These are phyloP conservation scores for Pungitius pungitius DNA, from an alignment of 2,113 vertebrate genomes.

Conservation along the genomic window DNA sequence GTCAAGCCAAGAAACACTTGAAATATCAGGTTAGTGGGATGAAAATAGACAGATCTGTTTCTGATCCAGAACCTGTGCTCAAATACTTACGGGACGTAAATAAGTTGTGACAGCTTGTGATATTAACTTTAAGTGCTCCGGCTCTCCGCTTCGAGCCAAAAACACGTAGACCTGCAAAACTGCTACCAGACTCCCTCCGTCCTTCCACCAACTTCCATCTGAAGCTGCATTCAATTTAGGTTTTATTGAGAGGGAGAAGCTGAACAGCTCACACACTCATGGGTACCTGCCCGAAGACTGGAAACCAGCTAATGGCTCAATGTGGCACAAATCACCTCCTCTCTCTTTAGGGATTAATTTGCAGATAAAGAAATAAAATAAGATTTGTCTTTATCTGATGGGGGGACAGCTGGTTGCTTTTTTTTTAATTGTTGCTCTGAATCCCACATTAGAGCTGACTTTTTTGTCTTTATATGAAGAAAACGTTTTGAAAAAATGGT, in stretches of 20 bases:
- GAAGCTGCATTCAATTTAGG: not conserved
- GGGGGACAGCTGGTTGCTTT: too few species aligned
- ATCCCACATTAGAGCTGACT: too few species aligned
- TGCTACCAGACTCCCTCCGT: not conserved
- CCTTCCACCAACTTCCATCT: not conserved
- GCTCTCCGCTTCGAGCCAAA: not conserved
- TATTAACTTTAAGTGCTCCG: constrained; percentile 27
- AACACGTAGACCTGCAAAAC: not conserved
- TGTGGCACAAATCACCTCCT: not conserved
- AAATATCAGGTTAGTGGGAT: constrained; percentile 21
- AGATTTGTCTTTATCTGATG: not conserved
- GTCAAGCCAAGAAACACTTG: constrained; percentile 15
- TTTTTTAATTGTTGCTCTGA: too few species aligned
- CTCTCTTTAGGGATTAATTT: not conserved
- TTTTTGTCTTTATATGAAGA: too few species aligned
- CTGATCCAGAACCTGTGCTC: constrained; percentile 20
- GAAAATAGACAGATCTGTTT: constrained; percentile 2
- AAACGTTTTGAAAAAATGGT: too few species aligned
- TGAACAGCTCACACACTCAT: not conserved
- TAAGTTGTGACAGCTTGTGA: constrained; percentile 12
- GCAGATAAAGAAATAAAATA: not conserved
- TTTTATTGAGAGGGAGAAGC: not conserved
- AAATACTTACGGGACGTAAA: constrained; percentile 25
- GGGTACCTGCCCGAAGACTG: not conserved
- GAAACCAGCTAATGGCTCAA: not conserved